Base-by-base conservation (phyloP, 2,797 vertebrate genomes). In the Geotrypetes seraphini region DNA sequence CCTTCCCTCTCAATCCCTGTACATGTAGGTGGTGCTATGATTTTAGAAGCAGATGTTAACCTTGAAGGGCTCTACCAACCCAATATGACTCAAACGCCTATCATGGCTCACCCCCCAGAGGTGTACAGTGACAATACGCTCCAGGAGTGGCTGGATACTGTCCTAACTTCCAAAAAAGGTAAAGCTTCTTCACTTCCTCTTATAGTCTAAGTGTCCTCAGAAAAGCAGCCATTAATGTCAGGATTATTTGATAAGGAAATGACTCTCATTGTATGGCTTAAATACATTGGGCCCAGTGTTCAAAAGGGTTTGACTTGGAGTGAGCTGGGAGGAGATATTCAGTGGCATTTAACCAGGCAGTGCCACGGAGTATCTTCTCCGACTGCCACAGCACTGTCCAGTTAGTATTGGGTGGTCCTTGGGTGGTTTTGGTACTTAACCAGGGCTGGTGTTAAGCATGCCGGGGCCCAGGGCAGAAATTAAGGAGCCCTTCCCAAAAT, bases 81-180 rank as follows among this genome's bases (percentile, higher is more conserved):
- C 29, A 69, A 69, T 10, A 58, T 81, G 56, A 83, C 79, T 4
- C 55, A 66, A 2, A 39, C 78, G 16, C 87, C 87, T 2, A 84
- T 92, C 50, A 91, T 91, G 89, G 87, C 88, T 2, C 89, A 91
- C 24, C 86, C 86, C 2, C 87, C 88, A 0, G 40, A 31, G 17
- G 39, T 87, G 30, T 68, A 76, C 24, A 90, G 88, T 12, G 83
- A 92, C 57, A 91, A 89, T 60, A 86, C 81, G 7, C 59, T 92
- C 28, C 49, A 87, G 39, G 63, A 89, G 10, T 92, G 88, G 86
- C 48, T 91, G 54, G 71, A 85, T 10, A 33, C 64, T 1, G 86
- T 88, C 11, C 53, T 91, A 16, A 25, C 43, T 8, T 84, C 84
- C 5, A 56, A 37, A 43, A 89, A 85, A 80, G 82, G 89, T 89